phyloP scores from a whole-genome alignment of 2,888 invertebrate species.

The Girardia tigrina region DNA sequence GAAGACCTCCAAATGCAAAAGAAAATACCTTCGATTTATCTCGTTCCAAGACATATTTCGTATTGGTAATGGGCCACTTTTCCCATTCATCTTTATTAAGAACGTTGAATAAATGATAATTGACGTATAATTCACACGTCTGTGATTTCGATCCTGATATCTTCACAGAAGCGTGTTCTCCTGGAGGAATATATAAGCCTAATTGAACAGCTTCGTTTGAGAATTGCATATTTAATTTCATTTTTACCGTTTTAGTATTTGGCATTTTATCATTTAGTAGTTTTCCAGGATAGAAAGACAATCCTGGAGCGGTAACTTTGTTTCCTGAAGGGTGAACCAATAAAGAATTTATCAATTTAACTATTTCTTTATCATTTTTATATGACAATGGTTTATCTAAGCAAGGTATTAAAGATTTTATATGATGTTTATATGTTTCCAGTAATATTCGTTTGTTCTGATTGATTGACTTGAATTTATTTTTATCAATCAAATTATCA shows the following conservation, averaged over 20 bases:
- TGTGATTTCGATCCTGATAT: neutral
- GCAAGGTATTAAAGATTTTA: neutral
- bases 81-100: neutral
- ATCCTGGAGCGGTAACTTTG: neutral
- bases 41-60: neutral
- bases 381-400: neutral
- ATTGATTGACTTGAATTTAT: neutral
- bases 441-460: neutral
- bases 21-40: neutral
- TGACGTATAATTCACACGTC: neutral
- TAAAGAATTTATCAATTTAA: neutral
- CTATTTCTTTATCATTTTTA: neutral
- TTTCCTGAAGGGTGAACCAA: neutral
- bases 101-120: slow-evolving; percentile 25
- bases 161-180: neutral
- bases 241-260: neutral
- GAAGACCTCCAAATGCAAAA: neutral
- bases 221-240: neutral
- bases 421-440: neutral
- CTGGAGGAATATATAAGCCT: neutral
- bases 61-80: neutral
- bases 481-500: neutral
- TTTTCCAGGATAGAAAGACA: neutral
- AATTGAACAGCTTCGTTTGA: neutral
- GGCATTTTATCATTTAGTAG: neutral